Conservation (phyloP, 1,140 invertebrate genomes). For the Drosophila elegans region DNA sequence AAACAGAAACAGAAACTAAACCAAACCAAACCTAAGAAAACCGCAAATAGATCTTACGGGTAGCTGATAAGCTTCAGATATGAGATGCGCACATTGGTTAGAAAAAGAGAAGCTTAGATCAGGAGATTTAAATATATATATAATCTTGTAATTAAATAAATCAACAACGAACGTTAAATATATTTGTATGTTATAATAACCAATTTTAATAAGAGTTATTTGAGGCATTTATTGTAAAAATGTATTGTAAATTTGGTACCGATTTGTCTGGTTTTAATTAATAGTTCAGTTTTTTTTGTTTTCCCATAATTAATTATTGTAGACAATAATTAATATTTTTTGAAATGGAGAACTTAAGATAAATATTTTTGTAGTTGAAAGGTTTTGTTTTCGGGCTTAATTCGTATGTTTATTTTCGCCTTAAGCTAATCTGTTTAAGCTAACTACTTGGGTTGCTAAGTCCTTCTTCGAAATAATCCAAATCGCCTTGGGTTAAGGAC, state of each 20-base stretch:
- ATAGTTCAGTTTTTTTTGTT: no score
- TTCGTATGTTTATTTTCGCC: constrained; percentile 1
- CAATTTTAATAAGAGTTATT: no score
- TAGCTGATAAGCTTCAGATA: constrained; percentile 52
- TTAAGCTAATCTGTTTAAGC: constrained; percentile 29
- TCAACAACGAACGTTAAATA: neutral
- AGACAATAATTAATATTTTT: no score
- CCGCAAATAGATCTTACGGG: constrained; percentile 76
- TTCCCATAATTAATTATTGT: no score
- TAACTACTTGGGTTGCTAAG: neutral
- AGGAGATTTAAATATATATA: no score
- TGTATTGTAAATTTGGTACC: no score
- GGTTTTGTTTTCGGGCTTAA: neutral
- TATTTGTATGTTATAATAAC: no score
- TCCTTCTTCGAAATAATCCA: constrained; percentile 15
- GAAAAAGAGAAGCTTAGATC: neutral
- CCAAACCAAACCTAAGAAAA: constrained; percentile 53
- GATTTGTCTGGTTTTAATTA: no score
- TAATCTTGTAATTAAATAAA: no score
- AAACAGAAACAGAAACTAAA: constrained; percentile 43
- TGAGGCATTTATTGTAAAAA: no score
- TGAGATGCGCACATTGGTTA: constrained; percentile 23
- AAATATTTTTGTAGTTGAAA: constrained; percentile 11
- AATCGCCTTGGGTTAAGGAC: constrained; percentile 10
- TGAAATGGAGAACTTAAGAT: neutral